Base-by-base conservation (phyloP, 2,113 vertebrate species). In the Aegotheles bennettii region DNA sequence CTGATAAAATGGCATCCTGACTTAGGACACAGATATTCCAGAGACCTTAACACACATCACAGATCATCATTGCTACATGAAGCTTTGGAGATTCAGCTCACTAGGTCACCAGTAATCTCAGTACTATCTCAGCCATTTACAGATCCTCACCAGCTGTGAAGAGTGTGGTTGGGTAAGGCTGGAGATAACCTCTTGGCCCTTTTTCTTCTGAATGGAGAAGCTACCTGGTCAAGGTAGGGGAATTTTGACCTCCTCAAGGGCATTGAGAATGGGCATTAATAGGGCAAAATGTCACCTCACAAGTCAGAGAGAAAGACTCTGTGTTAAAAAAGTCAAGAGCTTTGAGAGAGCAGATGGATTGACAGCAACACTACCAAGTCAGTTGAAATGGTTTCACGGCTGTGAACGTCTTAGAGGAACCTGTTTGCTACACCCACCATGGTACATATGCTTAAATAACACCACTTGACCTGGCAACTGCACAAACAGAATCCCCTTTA, bases 401-500 rank as follows among this genome's bases (percentile, higher is more conserved):
- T 92, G 76, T 60, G 80, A 95, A 89, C 64, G 60, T 87, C 79
- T 89, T 40, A 57, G 71, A 87, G 60, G 60, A 94, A 87, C 60
- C 67, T 95, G 73, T 92, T 91, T 93, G 65, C 91, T 93, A 94
- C 95, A 95, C 95, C 93, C 94, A 89, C 90, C n/a, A 40, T 13
- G 16, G 31, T 68, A 70, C 95, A 96, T 95, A 96, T 96, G 94
- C 92, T 96, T 96, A 91, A 95, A 77, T 69, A 83, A 76, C 85
- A 95, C 42, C 63, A 80, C 63, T 59, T 95, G 92, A 95, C 96
- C 92, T 86, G 67, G 91, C 73, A 84, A 43, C 64, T 78, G 92
- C 88, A 95, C 94, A 96, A 96, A 96, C 87, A 96, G 94, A 92
- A 88, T 93, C 68, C 83, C 94, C 92, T 88, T 91, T 80, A 87